These are phyloP conservation scores for Peromyscus polionotus DNA, from an alignment of 2,113 vertebrate species.

Conservation along the genomic window DNA sequence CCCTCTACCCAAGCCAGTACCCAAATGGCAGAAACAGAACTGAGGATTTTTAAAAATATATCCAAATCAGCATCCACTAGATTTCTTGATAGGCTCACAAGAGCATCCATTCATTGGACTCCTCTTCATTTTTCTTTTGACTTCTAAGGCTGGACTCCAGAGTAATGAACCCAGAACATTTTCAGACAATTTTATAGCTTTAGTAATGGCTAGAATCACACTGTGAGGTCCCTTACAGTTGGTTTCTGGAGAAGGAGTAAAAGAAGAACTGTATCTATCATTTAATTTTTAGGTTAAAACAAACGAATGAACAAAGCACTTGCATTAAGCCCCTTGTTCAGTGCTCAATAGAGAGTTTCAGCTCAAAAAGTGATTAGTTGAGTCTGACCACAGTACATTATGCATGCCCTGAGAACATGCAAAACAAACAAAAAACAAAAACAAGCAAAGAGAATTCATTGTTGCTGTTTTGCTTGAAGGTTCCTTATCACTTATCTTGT, in stretches of 20 bases:
- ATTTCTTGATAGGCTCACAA: neutral
- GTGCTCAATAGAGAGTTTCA: neutral
- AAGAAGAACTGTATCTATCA: neutral
- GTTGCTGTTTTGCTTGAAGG: neutral
- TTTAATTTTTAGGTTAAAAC: neutral
- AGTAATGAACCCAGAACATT: neutral
- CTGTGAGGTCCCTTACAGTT: neutral
- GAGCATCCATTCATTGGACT: neutral
- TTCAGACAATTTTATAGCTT: neutral
- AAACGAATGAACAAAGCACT: neutral
- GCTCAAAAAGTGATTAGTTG: neutral
- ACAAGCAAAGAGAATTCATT: neutral
- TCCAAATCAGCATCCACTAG: neutral
- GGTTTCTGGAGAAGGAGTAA: neutral
- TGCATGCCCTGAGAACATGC: neutral
- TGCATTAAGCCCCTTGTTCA: neutral
- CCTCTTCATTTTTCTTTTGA: neutral
- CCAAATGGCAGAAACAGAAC: neutral
- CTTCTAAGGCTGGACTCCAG: neutral
- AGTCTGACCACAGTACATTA: neutral
- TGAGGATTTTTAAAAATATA: neutral
- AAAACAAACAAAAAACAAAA: neutral
- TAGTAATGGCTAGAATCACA: neutral
- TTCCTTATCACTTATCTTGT: neutral
- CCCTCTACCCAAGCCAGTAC: neutral